Conservation (phyloP, 2,797 vertebrate genomes). For the Setipinna tenuifilis region DNA sequence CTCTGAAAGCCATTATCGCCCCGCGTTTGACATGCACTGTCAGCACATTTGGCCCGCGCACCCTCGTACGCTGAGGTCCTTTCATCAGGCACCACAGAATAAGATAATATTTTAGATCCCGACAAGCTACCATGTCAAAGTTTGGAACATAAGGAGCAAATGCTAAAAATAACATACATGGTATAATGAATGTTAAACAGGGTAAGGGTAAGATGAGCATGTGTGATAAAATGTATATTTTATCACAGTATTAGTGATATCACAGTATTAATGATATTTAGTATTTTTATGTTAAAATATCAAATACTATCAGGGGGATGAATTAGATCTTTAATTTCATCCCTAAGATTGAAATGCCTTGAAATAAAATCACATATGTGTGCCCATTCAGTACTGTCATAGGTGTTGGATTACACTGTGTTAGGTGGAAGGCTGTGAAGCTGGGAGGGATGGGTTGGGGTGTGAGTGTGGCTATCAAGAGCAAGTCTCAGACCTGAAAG, state of each 20-base stretch:
- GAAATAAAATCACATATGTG: neutral
- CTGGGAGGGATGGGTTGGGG: neutral
- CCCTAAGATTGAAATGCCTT: neutral
- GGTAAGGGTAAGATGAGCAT: neutral
- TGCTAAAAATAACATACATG: neutral
- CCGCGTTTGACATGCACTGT: slow-evolving; percentile 21
- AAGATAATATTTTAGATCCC: neutral
- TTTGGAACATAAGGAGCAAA: neutral
- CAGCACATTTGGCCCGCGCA: neutral
- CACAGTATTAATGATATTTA: too few species aligned
- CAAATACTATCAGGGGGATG: too few species aligned
- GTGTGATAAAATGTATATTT: too few species aligned
- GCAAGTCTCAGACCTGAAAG: slow-evolving; percentile 72
- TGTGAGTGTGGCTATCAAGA: neutral
- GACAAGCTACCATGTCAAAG: neutral
- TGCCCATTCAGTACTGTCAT: neutral
- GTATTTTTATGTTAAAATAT: too few species aligned
- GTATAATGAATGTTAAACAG: neutral
- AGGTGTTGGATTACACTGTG: neutral
- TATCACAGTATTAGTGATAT: too few species aligned
- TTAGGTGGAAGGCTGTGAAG: neutral
- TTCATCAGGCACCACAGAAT: neutral
- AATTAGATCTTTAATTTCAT: neutral
- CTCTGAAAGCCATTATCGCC: slow-evolving; percentile 25
- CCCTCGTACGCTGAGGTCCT: neutral